Evolutionary conservation across 2,797 vertebrate genomes (phyloP).

Genomic region (Staurois parvus): DNA sequence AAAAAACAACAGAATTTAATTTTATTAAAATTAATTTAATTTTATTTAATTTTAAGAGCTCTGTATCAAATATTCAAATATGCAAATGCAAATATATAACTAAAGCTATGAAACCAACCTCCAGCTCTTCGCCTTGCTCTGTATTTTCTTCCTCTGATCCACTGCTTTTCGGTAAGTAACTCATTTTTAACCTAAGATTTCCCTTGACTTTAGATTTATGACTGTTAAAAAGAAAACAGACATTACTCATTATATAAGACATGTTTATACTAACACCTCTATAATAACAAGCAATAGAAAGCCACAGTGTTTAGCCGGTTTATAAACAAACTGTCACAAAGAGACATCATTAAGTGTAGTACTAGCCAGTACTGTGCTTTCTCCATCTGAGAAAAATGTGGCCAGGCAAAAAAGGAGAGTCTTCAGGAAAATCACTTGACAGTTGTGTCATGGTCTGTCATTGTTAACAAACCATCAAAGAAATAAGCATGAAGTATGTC

Average conservation of each 20-base stretch:
- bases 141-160: conserved; percentile 85
- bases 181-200: conserved; percentile 96
- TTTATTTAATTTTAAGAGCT: too few relatives aligned
- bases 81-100: neutral
- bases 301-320: neutral
- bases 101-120: conserved; percentile 76
- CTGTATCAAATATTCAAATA: neutral
- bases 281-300: neutral
- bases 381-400: neutral
- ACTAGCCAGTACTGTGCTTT: neutral
- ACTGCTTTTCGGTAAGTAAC: conserved; percentile 88
- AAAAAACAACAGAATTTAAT: too few relatives aligned
- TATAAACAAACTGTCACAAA: neutral
- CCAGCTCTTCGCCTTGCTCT: conserved; percentile 87
- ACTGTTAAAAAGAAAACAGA: conserved; percentile 74
- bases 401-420: neutral
- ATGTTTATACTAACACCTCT: neutral
- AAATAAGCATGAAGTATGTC: neutral
- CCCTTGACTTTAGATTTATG: conserved; percentile 97
- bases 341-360: neutral
- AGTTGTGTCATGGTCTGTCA: neutral
- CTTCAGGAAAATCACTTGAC: neutral
- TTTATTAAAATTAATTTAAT: too few relatives aligned
- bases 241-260: conserved; percentile 24
- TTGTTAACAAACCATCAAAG: neutral